phyloP scores from a whole-genome alignment of 2,113 vertebrate genomes.

The Chascanopsetta lugubris region DNA sequence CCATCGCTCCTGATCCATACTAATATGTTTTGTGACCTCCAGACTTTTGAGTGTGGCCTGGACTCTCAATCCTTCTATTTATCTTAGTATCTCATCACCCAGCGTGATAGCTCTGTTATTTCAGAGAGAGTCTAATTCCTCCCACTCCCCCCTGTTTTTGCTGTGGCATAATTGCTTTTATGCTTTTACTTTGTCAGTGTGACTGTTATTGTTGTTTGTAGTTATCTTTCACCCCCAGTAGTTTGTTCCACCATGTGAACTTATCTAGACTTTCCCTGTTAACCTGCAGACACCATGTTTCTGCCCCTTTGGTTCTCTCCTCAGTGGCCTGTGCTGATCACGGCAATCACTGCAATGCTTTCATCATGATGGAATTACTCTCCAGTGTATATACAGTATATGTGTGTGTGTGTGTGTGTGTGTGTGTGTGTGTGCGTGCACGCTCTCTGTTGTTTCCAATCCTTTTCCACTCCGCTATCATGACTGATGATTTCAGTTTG shows the following conservation, averaged over 20 bases:
- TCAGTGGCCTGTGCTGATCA: constrained; percentile 15
- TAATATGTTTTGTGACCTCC: constrained; percentile 43
- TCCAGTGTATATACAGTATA: constrained; percentile 11
- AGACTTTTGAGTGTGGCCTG: background rate
- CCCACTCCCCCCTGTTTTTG: constrained; percentile 22
- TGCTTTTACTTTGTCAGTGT: too few species aligned
- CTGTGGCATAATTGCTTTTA: too few species aligned
- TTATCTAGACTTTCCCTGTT: too few species aligned
- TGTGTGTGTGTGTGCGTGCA: background rate
- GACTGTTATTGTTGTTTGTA: too few species aligned
- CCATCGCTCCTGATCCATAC: constrained; percentile 40
- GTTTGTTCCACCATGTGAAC: too few species aligned
- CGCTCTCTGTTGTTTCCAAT: constrained; percentile 1
- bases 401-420: background rate
- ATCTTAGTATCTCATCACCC: constrained; percentile 36
- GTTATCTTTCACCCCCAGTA: too few species aligned
- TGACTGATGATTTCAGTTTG: constrained; percentile 17
- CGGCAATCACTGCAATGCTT: constrained; percentile 11
- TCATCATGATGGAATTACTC: constrained; percentile 5
- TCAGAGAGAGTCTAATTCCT: constrained; percentile 30
- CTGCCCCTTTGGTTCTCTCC: background rate
- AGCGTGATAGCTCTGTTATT: constrained; percentile 24
- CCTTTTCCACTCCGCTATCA: constrained; percentile 14
- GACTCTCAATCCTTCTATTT: constrained; percentile 25
- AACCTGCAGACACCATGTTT: background rate